A percentile compares a stretch with the other conserved stretches of the same genome.
These are phyloP conservation scores for Azemiops feae DNA, from an alignment of 2,113 vertebrate species.

Conservation along the genomic window DNA sequence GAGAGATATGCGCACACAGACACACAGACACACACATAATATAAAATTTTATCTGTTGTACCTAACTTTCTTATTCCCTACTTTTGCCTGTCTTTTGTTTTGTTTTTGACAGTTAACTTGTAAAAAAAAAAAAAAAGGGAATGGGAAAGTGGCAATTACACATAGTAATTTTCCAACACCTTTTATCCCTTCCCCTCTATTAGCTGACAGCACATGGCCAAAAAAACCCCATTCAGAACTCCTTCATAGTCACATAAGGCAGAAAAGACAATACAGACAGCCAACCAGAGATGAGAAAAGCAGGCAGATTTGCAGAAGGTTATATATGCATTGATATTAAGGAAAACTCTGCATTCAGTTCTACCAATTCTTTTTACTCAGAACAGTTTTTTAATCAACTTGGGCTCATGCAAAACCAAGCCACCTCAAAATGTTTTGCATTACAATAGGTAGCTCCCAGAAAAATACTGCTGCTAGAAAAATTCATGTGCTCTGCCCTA, in stretches of 20 bases:
- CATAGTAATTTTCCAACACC: background rate
- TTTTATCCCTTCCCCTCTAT: background rate
- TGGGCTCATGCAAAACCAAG: background rate
- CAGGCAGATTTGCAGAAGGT: background rate
- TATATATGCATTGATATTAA: background rate
- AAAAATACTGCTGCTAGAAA: background rate
- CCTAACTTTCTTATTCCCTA: background rate
- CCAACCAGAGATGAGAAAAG: background rate
- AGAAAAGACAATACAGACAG: background rate
- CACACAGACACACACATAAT: background rate
- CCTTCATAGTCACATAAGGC: background rate
- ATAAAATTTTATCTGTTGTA: background rate
- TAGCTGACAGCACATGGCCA: background rate
- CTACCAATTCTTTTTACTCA: background rate
- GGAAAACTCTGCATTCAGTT: background rate
- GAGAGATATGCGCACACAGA: accelerated
- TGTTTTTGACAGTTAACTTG: background rate
- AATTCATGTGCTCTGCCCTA: background rate
- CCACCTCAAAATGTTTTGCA: background rate
- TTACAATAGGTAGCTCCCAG: background rate
- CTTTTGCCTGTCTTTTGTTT: background rate
- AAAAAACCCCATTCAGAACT: background rate
- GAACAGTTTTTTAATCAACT: background rate
- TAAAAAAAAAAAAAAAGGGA: background rate
- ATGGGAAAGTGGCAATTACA: background rate